A percentile compares a stretch with the other conserved stretches of the same genome.
These are phyloP conservation scores for Holocentrus rufus DNA, from an alignment of 2,797 vertebrate species.

Conservation along the genomic window DNA sequence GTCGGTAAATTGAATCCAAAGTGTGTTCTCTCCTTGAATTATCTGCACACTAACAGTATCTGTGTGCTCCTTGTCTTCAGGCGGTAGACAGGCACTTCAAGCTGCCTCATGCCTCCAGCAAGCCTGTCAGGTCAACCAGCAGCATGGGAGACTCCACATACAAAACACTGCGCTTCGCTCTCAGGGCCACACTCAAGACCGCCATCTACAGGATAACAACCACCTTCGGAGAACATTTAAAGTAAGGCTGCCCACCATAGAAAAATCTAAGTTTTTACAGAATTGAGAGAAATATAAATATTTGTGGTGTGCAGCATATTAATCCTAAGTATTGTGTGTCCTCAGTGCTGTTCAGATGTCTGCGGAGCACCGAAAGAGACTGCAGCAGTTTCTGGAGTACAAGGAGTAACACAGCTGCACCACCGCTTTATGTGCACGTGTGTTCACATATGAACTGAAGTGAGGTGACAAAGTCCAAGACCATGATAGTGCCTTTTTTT, in stretches of 20 bases:
- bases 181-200: slow-evolving; percentile 93
- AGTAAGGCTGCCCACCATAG: slow-evolving; percentile 81
- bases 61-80: slow-evolving; percentile 70
- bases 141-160: slow-evolving; percentile 89
- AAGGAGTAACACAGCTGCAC: slow-evolving; percentile 85
- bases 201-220: slow-evolving; percentile 94
- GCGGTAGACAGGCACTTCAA: slow-evolving; percentile 97
- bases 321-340: background rate
- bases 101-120: slow-evolving; percentile 95
- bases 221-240: slow-evolving; percentile 93
- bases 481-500: slow-evolving; percentile 59
- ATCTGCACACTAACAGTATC: background rate
- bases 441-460: slow-evolving; percentile 13
- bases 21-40: background rate
- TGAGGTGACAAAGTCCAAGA: slow-evolving; percentile 30
- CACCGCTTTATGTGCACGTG: background rate
- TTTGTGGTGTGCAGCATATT: background rate
- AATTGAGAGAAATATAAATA: background rate
- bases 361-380: slow-evolving; percentile 92
- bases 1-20: background rate
- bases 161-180: slow-evolving; percentile 93
- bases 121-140: slow-evolving; percentile 82
- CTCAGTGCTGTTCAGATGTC: slow-evolving; percentile 92
- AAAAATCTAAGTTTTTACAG: background rate
- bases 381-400: slow-evolving; percentile 96